phyloP scores from a whole-genome alignment of 1,140 invertebrate species.

The Varroa destructor region DNA sequence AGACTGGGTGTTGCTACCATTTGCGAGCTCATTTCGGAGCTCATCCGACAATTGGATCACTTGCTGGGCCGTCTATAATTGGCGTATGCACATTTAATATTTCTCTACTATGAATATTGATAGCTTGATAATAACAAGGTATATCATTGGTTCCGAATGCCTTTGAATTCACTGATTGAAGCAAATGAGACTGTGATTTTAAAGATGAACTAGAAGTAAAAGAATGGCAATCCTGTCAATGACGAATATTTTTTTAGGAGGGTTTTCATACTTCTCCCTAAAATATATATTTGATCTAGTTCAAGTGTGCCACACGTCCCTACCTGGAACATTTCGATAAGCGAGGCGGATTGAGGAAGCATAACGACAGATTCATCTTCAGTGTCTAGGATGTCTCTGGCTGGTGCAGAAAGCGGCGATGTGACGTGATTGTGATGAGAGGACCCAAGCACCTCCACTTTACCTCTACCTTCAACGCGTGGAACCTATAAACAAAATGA shows the following conservation, averaged over 20 bases:
- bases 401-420: neutral
- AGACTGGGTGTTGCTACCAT: neutral
- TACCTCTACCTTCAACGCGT: constrained; percentile 3
- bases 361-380: constrained; percentile 7
- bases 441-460: constrained; percentile 10
- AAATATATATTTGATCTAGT: too few species aligned
- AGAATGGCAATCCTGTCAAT: neutral
- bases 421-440: constrained; percentile 19
- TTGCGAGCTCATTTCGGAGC: constrained; percentile 13
- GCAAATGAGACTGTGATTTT: too few species aligned
- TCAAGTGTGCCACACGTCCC: too few species aligned
- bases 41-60: constrained; percentile 15
- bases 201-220: neutral
- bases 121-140: too few species aligned
- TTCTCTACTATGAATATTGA: too few species aligned
- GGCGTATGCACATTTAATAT: neutral
- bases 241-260: neutral
- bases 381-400: neutral
- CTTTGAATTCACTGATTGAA: too few species aligned
- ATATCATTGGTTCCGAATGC: too few species aligned
- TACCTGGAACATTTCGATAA: constrained; percentile 21
- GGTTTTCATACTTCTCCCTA: neutral
- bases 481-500: neutral
- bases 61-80: constrained; percentile 1
- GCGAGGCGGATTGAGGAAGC: constrained; percentile 13